A percentile compares a stretch with the other conserved stretches of the same genome.
phyloP scores from a whole-genome alignment of 1,140 invertebrate genomes.

The Tetragonula clypearis region DNA sequence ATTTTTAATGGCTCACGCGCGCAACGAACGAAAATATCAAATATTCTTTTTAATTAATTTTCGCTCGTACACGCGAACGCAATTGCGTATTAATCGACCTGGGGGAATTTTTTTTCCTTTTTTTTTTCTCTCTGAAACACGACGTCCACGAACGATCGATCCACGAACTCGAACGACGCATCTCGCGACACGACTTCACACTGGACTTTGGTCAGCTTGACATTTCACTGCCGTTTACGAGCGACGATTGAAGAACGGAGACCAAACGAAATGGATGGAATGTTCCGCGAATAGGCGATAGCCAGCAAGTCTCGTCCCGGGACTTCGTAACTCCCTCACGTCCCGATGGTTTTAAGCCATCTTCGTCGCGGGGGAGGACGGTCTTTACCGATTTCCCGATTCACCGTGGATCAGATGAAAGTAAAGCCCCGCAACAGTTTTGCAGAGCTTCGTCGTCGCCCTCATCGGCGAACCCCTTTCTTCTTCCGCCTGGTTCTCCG shows the following conservation, averaged over 20 bases:
- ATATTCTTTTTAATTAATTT: not conserved
- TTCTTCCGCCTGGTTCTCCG: not conserved
- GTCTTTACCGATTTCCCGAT: conserved; percentile 62
- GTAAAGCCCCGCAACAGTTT: conserved; percentile 61
- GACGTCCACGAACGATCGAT: too few relatives aligned
- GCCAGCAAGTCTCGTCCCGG: conserved; percentile 40
- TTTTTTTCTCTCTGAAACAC: too few relatives aligned
- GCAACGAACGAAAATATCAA: not conserved
- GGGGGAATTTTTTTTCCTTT: too few relatives aligned
- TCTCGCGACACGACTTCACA: too few relatives aligned
- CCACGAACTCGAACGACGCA: too few relatives aligned
- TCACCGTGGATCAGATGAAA: conserved; percentile 60
- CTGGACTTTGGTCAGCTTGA: too few relatives aligned
- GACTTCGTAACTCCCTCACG: conserved; percentile 65
- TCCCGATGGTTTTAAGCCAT: conserved; percentile 61
- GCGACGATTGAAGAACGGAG: not conserved
- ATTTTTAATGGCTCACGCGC: not conserved
- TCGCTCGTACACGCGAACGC: not conserved
- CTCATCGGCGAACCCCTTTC: not conserved
- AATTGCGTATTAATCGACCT: not conserved
- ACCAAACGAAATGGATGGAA: too few relatives aligned
- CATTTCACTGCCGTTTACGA: too few relatives aligned
- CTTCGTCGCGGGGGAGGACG: conserved; percentile 42
- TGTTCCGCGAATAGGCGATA: not conserved
- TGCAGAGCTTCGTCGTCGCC: conserved; percentile 20